A percentile compares a stretch with the other conserved stretches of the same genome.
These are phyloP conservation scores for Diabrotica undecimpunctata DNA, from an alignment of 1,140 invertebrate genomes.

Conservation along the genomic window DNA sequence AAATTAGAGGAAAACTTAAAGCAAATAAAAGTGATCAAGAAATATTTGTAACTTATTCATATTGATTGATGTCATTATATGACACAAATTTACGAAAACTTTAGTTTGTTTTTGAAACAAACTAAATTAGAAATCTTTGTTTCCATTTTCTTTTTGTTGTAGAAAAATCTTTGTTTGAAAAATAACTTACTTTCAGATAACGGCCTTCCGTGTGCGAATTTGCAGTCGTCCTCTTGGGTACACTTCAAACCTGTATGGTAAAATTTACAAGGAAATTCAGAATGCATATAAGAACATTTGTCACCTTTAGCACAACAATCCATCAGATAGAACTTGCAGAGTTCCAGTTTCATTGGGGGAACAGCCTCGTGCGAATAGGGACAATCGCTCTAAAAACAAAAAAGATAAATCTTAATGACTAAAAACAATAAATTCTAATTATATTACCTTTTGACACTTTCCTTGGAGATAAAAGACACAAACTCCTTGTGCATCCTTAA, in stretches of 20 bases:
- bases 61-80: not conserved
- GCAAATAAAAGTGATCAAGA: no score
- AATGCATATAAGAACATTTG: slow-evolving; percentile 95
- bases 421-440: no score
- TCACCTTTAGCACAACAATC: slow-evolving; percentile 93
- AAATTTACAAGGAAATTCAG: slow-evolving; percentile 96
- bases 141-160: no score
- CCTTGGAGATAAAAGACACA: slow-evolving; percentile 85
- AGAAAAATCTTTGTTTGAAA: not conserved
- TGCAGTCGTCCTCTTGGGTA: slow-evolving; percentile 75
- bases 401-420: slow-evolving; percentile 16
- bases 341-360: slow-evolving; percentile 82
- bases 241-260: slow-evolving; percentile 90
- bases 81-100: not conserved
- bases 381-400: slow-evolving; percentile 65
- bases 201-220: slow-evolving; percentile 87
- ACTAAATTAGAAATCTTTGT: no score
- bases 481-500: slow-evolving; percentile 63
- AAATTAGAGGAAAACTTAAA: no score
- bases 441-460: slow-evolving; percentile 70
- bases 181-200: slow-evolving; percentile 58
- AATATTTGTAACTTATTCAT: no score
- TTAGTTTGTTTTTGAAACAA: no score
- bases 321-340: slow-evolving; percentile 96
- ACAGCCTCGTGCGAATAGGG: slow-evolving; percentile 82